Evolutionary conservation across 1,140 invertebrate species (phyloP).

Genomic region (Oryzaephilus surinamensis): DNA sequence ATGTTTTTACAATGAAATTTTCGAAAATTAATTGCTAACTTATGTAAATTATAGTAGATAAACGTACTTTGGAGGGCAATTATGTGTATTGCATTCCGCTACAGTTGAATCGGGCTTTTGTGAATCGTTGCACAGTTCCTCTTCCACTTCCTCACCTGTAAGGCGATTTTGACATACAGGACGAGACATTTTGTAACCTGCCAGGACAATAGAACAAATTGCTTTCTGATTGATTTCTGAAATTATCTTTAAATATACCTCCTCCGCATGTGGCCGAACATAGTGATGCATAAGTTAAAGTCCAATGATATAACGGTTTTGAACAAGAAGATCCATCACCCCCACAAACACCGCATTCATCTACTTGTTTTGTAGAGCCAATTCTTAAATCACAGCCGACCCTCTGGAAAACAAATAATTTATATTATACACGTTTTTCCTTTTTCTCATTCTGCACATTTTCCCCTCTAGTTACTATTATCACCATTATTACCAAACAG

Average conservation of each 20-base stretch:
- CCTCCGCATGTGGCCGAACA: slow-evolving; percentile 87
- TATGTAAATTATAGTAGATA: too few relatives aligned
- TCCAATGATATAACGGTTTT: slow-evolving; percentile 73
- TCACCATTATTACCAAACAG: too few relatives aligned
- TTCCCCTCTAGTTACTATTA: too few relatives aligned
- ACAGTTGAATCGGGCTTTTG: slow-evolving; percentile 63
- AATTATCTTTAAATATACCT: slow-evolving; percentile 60
- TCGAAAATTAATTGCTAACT: too few relatives aligned
- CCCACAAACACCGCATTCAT: slow-evolving; percentile 82
- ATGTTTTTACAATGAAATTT: too few relatives aligned
- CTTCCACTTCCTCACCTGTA: slow-evolving; percentile 61
- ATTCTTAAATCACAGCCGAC: slow-evolving; percentile 84
- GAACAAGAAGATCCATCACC: slow-evolving; percentile 76
- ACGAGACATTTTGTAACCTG: slow-evolving; percentile 76
- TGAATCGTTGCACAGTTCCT: slow-evolving; percentile 65
- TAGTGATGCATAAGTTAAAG: slow-evolving; percentile 62
- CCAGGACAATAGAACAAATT: too few relatives aligned
- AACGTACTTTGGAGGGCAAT: slow-evolving; percentile 77
- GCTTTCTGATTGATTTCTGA: too few relatives aligned
- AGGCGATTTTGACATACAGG: slow-evolving; percentile 65
- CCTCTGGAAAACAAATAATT: slow-evolving; percentile 48
- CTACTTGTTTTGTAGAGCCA: slow-evolving; percentile 71
- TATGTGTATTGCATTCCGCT: slow-evolving; percentile 72
- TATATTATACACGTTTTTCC: too few relatives aligned
- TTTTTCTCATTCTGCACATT: too few relatives aligned